Evolutionary conservation across 2,797 vertebrate genomes (phyloP).

Genomic region (Chlorospingus flavigularis): DNA sequence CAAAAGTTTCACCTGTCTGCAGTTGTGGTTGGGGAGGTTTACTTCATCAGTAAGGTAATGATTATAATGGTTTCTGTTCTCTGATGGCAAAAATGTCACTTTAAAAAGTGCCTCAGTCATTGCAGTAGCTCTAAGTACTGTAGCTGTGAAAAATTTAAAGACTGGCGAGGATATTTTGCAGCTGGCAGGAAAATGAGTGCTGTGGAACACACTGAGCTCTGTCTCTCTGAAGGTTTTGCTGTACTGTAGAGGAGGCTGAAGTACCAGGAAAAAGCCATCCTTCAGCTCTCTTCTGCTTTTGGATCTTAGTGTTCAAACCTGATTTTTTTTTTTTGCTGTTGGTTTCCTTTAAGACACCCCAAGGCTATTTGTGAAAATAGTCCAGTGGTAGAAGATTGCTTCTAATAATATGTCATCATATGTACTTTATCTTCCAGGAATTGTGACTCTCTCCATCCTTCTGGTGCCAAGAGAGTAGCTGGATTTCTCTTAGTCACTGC

Average conservation of each 20-base stretch:
- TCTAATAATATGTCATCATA: constrained; percentile 8
- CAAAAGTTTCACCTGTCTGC: neutral
- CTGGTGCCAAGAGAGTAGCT: neutral
- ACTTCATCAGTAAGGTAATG: neutral
- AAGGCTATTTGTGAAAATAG: neutral
- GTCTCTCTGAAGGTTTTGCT: neutral
- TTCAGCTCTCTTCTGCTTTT: neutral
- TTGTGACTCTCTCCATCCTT: neutral
- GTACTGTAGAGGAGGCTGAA: neutral
- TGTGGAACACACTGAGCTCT: neutral
- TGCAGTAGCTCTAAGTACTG: neutral
- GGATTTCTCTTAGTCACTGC: constrained; percentile 10
- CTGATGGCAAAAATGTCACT: neutral
- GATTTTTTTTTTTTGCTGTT: neutral
- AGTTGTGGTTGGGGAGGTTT: neutral
- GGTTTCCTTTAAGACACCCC: neutral
- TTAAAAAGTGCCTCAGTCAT: neutral
- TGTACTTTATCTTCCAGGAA: constrained; percentile 56
- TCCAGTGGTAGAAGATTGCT: neutral
- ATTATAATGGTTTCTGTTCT: neutral
- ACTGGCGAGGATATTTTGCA: neutral
- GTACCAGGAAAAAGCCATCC: neutral
- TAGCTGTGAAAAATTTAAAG: constrained; percentile 33
- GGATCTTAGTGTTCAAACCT: neutral
- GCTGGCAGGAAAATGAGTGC: neutral